Conservation (phyloP, 2,888 invertebrate species). For the Chirona hameri region DNA sequence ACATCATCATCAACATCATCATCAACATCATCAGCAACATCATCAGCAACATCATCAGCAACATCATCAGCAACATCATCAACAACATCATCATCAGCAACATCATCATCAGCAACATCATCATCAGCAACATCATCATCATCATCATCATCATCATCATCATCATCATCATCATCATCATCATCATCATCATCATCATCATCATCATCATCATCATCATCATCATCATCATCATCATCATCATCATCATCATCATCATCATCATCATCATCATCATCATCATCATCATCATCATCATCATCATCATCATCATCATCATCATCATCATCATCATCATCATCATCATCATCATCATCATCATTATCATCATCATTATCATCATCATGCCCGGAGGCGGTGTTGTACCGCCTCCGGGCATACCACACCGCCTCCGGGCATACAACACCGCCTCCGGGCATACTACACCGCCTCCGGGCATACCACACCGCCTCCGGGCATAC, state of each 20-base stretch:
- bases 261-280: constrained; percentile 10
- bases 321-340: constrained; percentile 22
- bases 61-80: too few relatives aligned
- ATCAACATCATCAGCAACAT: too few relatives aligned
- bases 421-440: too few relatives aligned
- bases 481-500: too few relatives aligned
- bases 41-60: too few relatives aligned
- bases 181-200: constrained; percentile 22
- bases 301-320: constrained; percentile 22
- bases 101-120: too few relatives aligned
- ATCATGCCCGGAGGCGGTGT: too few relatives aligned
- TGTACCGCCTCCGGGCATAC: too few relatives aligned
- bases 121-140: too few relatives aligned
- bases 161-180: constrained; percentile 22
- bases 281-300: constrained; percentile 22
- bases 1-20: constrained; percentile 10
- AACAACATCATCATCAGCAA: too few relatives aligned
- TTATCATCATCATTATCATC: constrained; percentile 22
- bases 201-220: constrained; percentile 22
- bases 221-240: constrained; percentile 22
- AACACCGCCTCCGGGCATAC: too few relatives aligned
- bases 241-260: constrained; percentile 22
- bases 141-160: constrained; percentile 8
- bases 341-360: constrained; percentile 22
- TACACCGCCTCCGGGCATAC: too few relatives aligned